These are phyloP conservation scores for Centropristis striata DNA, from an alignment of 2,113 vertebrate species.

Conservation along the genomic window DNA sequence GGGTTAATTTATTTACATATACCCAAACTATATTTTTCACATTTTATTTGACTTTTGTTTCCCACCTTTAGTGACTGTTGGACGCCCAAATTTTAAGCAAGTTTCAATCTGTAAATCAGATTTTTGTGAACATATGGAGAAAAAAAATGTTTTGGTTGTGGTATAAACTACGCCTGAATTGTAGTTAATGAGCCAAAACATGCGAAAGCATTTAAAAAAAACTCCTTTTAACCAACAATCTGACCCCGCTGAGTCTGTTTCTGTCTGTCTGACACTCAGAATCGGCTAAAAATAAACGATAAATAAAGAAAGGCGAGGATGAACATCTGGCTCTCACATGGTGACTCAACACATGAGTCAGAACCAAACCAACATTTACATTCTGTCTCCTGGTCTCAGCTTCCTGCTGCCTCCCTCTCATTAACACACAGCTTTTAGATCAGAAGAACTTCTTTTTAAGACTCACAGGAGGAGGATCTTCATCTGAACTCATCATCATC, in stretches of 20 bases:
- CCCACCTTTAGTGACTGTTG: too few species aligned
- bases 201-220: not conserved
- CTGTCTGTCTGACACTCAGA: not conserved
- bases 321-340: slow-evolving; percentile 51
- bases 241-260: not conserved
- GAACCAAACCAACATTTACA: not conserved
- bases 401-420: slow-evolving; percentile 45
- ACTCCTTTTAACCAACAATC: not conserved
- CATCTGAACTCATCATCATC: not conserved
- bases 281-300: slow-evolving; percentile 27
- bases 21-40: too few species aligned
- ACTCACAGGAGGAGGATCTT: not conserved
- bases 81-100: not conserved
- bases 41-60: too few species aligned
- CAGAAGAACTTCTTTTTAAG: not conserved
- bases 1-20: too few species aligned
- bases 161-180: not conserved
- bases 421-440: not conserved
- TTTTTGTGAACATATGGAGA: not conserved
- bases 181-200: not conserved
- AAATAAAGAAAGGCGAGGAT: not conserved
- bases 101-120: not conserved
- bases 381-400: not conserved
- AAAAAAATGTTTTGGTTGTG: not conserved
- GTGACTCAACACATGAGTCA: slow-evolving; percentile 32